Conservation (phyloP, 2,888 invertebrate genomes). For the Odontocolon sp. region DNA sequence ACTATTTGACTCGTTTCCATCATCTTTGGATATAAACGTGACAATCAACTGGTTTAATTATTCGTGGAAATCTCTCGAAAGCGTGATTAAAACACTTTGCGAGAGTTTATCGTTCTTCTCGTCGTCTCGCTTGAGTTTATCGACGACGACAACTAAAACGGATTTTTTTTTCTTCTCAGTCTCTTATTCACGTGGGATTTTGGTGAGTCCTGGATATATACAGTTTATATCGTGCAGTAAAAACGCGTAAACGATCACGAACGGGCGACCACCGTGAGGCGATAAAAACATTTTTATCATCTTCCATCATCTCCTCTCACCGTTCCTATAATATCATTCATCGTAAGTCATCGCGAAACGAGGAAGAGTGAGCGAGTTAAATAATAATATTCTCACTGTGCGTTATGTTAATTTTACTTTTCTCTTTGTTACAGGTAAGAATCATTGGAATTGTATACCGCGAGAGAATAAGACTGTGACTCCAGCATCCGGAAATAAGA, state of each 20-base stretch:
- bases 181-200: conserved; percentile 10
- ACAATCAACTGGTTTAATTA: not conserved
- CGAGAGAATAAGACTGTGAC: not conserved
- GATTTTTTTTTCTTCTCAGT: conserved; percentile 6
- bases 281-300: conserved; percentile 59
- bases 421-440: conserved; percentile 60
- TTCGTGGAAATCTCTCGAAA: conserved; percentile 1
- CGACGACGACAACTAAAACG: conserved; percentile 16
- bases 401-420: conserved; percentile 35
- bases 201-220: conserved; percentile 17
- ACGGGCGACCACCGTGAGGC: conserved; percentile 30
- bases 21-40: not conserved
- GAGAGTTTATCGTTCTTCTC: conserved; percentile 21
- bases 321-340: conserved; percentile 48
- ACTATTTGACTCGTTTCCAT: conserved; percentile 1
- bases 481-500: not conserved
- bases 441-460: not conserved
- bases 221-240: conserved; percentile 53
- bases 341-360: conserved; percentile 41
- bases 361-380: conserved; percentile 4
- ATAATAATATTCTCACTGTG: conserved; percentile 13
- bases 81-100: conserved; percentile 18
- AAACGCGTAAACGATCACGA: conserved; percentile 52
- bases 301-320: conserved; percentile 42
- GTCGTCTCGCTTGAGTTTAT: conserved; percentile 15